These are phyloP conservation scores for Heliconius charithonia DNA, from an alignment of 2,888 invertebrate species.

Conservation along the genomic window DNA sequence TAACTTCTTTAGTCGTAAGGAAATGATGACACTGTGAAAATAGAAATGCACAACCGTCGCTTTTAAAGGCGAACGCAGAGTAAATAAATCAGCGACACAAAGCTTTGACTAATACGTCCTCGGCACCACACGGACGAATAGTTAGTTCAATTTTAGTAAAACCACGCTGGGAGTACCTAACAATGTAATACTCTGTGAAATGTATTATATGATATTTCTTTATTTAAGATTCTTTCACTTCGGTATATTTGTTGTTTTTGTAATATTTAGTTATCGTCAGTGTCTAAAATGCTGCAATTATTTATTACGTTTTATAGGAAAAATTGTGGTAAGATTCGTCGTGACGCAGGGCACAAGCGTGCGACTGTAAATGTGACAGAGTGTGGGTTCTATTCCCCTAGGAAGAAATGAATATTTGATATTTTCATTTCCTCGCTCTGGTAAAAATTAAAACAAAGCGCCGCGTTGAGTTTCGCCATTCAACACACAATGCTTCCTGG, in stretches of 20 bases:
- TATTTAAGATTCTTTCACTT: conserved; percentile 2
- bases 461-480: too few species aligned
- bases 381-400: too few species aligned
- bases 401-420: too few species aligned
- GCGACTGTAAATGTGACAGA: too few species aligned
- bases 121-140: conserved; percentile 38
- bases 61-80: conserved; percentile 44
- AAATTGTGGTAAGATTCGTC: background rate
- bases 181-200: conserved; percentile 5
- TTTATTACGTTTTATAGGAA: background rate
- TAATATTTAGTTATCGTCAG: background rate
- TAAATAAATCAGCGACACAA: conserved; percentile 49
- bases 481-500: too few species aligned
- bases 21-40: conserved; percentile 44
- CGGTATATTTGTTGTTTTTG: background rate
- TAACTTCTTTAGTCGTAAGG: conserved; percentile 39
- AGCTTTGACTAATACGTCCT: conserved; percentile 48
- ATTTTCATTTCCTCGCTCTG: too few species aligned
- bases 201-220: conserved; percentile 2
- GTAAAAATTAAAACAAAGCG: too few species aligned
- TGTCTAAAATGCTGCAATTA: background rate
- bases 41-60: conserved; percentile 46
- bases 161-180: background rate
- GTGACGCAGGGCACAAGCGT: too few species aligned
- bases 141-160: conserved; percentile 31